Evolutionary conservation across 1,140 invertebrate species (phyloP).

Genomic region (Neotoxoptera formosana): DNA sequence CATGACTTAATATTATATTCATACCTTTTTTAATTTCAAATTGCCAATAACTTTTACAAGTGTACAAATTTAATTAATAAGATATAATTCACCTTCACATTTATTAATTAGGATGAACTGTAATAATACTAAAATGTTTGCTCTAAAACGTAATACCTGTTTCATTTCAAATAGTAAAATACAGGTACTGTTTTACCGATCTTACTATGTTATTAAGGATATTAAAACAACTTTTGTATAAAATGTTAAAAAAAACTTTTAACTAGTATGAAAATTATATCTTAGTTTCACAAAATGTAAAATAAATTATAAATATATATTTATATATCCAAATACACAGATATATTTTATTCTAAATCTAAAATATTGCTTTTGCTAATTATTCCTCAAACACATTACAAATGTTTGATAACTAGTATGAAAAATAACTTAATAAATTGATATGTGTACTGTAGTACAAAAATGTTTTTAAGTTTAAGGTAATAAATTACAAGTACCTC

Average conservation of each 20-base stretch:
- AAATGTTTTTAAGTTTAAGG: background rate
- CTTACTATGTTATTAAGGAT: background rate
- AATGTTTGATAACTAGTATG: slow-evolving; percentile 21
- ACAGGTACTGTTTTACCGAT: background rate
- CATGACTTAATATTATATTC: background rate
- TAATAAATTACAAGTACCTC: background rate
- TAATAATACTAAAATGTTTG: background rate
- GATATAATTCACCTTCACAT: background rate
- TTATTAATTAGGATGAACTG: background rate
- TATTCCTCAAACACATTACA: background rate
- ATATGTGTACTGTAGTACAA: slow-evolving; percentile 34
- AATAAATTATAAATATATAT: slow-evolving; percentile 44
- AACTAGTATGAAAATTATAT: background rate
- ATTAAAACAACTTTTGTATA: background rate
- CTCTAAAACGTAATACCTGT: background rate
- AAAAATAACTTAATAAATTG: slow-evolving; percentile 30
- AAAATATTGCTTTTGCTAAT: background rate
- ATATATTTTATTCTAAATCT: slow-evolving; percentile 22
- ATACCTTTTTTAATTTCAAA: background rate
- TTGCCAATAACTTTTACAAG: background rate
- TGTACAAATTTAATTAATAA: background rate
- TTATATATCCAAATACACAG: slow-evolving; percentile 7
- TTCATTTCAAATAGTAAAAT: background rate
- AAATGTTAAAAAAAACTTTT: slow-evolving; percentile 16
- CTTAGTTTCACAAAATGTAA: slow-evolving; percentile 34